phyloP scores from a whole-genome alignment of 2,797 vertebrate species.

The Pseudochirops corinnae region DNA sequence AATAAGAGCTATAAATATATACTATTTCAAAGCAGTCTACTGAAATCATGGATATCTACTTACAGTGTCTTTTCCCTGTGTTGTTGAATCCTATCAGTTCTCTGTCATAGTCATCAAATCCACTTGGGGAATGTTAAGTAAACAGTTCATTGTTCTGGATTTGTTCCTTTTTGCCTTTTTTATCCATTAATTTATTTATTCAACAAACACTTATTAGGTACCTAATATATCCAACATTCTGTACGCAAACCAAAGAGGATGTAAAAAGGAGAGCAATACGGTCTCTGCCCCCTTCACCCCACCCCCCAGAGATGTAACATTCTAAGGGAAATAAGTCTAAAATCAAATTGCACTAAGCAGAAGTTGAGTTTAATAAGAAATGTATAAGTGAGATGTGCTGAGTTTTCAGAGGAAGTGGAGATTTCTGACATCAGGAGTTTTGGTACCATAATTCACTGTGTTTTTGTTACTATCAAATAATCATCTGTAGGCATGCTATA shows the following conservation, averaged over 20 bases:
- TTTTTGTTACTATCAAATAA: not conserved
- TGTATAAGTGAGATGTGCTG: not conserved
- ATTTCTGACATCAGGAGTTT: not conserved
- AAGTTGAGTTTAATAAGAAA: not conserved
- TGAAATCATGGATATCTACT: slow-evolving; percentile 35
- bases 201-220: slow-evolving; percentile 18
- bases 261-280: not conserved
- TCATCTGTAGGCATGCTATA: not conserved
- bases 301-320: not conserved
- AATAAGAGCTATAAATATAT: slow-evolving; percentile 33
- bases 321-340: not conserved
- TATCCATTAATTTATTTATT: slow-evolving; percentile 1
- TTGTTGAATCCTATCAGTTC: slow-evolving; percentile 26
- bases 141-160: slow-evolving; percentile 38
- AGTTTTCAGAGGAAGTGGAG: not conserved
- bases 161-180: slow-evolving; percentile 47
- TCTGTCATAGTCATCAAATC: slow-evolving; percentile 41
- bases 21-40: slow-evolving; percentile 6
- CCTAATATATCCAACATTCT: not conserved
- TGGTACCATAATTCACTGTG: not conserved
- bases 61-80: slow-evolving; percentile 30
- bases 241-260: not conserved
- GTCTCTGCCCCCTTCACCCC: not conserved
- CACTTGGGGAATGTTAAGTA: slow-evolving; percentile 41
- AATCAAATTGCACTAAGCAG: not conserved